Percentiles rank a stretch among this genome's conserved stretches.
These are phyloP conservation scores for Rhadinocentrus ornatus DNA, from an alignment of 2,797 vertebrate genomes.

Conservation along the genomic window DNA sequence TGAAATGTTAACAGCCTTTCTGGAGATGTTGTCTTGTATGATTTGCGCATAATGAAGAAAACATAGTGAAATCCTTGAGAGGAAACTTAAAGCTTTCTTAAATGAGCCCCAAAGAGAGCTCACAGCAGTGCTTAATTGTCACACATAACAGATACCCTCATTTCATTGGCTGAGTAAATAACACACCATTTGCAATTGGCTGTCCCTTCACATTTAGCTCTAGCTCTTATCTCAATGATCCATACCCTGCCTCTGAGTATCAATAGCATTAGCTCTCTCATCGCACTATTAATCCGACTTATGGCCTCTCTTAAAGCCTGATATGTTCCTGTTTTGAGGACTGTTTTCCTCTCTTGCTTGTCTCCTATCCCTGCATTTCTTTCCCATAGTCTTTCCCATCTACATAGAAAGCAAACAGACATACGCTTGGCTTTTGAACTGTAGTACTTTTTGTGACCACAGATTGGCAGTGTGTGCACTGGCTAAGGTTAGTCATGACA, in stretches of 20 bases:
- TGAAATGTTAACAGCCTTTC: slow-evolving; percentile 19
- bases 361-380: slow-evolving; percentile 36
- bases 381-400: slow-evolving; percentile 5
- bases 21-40: slow-evolving; percentile 11
- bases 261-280: slow-evolving; percentile 64
- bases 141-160: slow-evolving; percentile 19
- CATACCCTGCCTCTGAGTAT: slow-evolving; percentile 51
- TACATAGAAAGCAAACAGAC: background rate
- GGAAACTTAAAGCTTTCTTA: slow-evolving; percentile 36
- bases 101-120: slow-evolving; percentile 25
- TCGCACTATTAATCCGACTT: slow-evolving; percentile 72
- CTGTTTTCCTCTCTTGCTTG: slow-evolving; percentile 20
- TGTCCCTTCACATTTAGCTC: slow-evolving; percentile 60
- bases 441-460: slow-evolving; percentile 54
- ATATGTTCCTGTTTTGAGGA: slow-evolving; percentile 41
- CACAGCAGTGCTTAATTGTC: slow-evolving; percentile 9
- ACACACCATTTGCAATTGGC: slow-evolving; percentile 54
- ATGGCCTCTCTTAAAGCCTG: too few species aligned
- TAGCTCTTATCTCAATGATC: slow-evolving; percentile 66
- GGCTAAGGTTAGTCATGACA: slow-evolving; percentile 22
- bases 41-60: slow-evolving; percentile 38
- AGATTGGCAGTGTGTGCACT: slow-evolving; percentile 40
- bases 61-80: slow-evolving; percentile 21
- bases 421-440: background rate
- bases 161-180: slow-evolving; percentile 59